These are phyloP conservation scores for Notechis scutatus DNA, from an alignment of 2,113 vertebrate species.

Conservation along the genomic window DNA sequence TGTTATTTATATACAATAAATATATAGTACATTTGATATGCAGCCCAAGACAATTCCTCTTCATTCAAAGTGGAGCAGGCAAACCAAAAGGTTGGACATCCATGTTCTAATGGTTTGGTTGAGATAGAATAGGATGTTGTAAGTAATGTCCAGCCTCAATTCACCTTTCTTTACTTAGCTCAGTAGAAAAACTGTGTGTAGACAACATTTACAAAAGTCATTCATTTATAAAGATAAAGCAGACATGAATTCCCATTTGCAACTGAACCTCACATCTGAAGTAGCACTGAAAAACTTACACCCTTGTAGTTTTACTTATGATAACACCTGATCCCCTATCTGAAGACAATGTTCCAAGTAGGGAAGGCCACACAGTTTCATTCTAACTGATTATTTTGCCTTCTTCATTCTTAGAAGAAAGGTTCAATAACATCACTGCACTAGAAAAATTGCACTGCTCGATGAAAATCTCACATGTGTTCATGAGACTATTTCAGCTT, in stretches of 20 bases:
- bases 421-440: background rate
- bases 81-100: background rate
- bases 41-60: background rate
- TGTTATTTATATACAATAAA: background rate
- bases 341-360: background rate
- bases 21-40: background rate
- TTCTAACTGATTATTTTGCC: background rate
- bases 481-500: background rate
- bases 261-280: background rate
- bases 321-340: background rate
- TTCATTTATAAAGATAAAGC: background rate
- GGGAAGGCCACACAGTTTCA: background rate
- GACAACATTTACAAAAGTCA: background rate
- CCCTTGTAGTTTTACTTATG: background rate
- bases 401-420: background rate
- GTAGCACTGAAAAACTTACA: background rate
- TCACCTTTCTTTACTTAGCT: background rate
- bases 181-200: background rate
- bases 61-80: background rate
- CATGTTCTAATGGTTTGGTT: background rate
- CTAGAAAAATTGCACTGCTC: background rate
- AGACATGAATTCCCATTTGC: background rate
- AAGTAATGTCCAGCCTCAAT: background rate
- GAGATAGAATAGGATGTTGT: background rate
- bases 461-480: background rate